These are phyloP conservation scores for Florisuga fusca DNA, from an alignment of 2,797 vertebrate species.

Conservation along the genomic window DNA sequence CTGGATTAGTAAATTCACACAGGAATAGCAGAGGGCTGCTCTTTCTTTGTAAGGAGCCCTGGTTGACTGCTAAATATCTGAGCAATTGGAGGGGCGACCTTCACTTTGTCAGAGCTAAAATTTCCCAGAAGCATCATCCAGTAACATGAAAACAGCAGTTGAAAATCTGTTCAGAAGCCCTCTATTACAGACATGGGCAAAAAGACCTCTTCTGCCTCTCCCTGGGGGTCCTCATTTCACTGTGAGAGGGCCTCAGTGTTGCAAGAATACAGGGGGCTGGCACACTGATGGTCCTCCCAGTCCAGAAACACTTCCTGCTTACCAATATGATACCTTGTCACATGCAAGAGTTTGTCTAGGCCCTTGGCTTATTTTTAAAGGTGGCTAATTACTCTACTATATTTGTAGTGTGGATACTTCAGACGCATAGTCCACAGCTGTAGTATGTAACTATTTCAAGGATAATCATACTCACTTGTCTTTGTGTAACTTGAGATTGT, in stretches of 20 bases:
- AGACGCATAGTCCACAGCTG: neutral
- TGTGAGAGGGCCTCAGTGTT: neutral
- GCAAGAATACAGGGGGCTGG: neutral
- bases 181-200: neutral
- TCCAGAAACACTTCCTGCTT: neutral
- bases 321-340: neutral
- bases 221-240: neutral
- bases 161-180: neutral
- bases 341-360: neutral
- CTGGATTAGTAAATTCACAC: fast-evolving
- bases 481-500: neutral
- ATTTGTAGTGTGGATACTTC: neutral
- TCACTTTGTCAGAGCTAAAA: neutral
- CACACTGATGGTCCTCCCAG: neutral
- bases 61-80: neutral
- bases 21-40: neutral
- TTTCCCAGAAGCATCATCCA: neutral
- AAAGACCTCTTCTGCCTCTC: neutral
- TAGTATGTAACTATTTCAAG: neutral
- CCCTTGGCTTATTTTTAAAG: neutral
- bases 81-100: neutral
- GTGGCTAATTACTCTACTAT: neutral
- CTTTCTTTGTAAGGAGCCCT: neutral
- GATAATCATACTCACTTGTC: neutral
- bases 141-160: neutral